Evolutionary conservation across 2,888 invertebrate species (phyloP), one percentile per base, ranked within the genome.

Genomic region (Xylota sylvarum): DNA sequence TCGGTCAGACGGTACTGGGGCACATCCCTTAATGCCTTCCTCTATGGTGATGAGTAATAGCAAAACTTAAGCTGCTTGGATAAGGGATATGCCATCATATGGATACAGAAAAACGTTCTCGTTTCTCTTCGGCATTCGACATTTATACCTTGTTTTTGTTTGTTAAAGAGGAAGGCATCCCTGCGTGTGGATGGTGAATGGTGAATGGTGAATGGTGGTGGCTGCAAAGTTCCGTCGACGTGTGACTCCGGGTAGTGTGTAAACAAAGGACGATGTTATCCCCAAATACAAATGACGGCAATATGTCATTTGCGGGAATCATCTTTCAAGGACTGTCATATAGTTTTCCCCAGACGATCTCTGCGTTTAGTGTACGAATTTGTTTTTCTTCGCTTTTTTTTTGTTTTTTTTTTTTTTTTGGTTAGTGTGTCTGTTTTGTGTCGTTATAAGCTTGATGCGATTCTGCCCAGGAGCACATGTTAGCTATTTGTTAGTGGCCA

Each of bases 221-320:
- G n/a, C 46, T 67, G 37, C 30, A 77, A 58, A 70, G 14, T 65
- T 72, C 58, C 82, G 62, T 58, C 82, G 62, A 77, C 50, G 72
- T 81, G 76, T 67, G 73, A 73, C 72, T 32, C 23, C 23, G 70
- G 69, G 64, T 65, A 55, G 82, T 82, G 82, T 73, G 82, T 86
- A 86, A 86, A 86, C 86, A 86, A 86, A 86, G 86, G 67, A 69
- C 88, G 84, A 88, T 84, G 84, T 84, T 88, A 82, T 88, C 87
- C 84, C 27, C 86, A 86, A 88, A 88, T 88, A 88, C 88, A 88
- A 88, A 88, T 88, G 88, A 88, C 69, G 85, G 88, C 88, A 88
- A 88, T 88, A 87, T 88, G 88, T 88, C 89, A 88, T 83, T 84
- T 84, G 74, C 65, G 69, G 73, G 86, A 80, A 78, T 83, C 88